Evolutionary conservation across 2,888 invertebrate species (phyloP), one percentile per base, ranked within the genome.

Genomic region (Mellilla xanthometata): DNA sequence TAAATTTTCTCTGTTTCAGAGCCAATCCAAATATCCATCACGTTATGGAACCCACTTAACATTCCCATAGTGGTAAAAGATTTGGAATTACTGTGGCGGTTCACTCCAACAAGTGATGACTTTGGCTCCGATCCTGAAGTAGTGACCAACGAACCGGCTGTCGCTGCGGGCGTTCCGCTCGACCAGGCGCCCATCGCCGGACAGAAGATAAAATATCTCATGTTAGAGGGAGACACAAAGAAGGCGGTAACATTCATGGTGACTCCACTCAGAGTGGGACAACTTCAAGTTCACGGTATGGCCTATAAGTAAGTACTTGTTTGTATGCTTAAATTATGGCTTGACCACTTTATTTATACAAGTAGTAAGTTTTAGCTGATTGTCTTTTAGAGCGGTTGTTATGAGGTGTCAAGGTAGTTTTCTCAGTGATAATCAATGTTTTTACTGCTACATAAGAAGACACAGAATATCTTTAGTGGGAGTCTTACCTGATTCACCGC

Each of bases 11-110:
- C 42, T 10, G 8, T 65, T 63, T 52, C 79, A 93, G 97, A 98
- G 76, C 95, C 95, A 0, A 93, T 97, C 39, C 94, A 94, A 76
- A 90, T 97, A 39, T 93, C 94, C 27, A 89, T 97, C 13, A 92
- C 93, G 39, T 86, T 98, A 52, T 90, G 91, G 56, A 97, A 97
- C 81, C 94, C 95, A 0, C 78, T 96, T 36, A 93, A 94, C 68
- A 93, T 96, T 53, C 84, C 93, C 1, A 74, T 96, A 52, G 89
- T 93, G 28, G 76, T 96, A 44, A 92, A 92, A 52, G 93, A 95
- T 60, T 85, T 96, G 6, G 92, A 92, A 63, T 81, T 96, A 30
- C 77, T 95, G 19, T 96, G 96, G 96, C 91, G 88, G 39, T 95
- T 95, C 62, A 60, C 63, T 1, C 68, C 74, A 0, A 69, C 71